Evolutionary conservation across 2,113 vertebrate genomes (phyloP).

Genomic region (Erythrocercus mccallii): DNA sequence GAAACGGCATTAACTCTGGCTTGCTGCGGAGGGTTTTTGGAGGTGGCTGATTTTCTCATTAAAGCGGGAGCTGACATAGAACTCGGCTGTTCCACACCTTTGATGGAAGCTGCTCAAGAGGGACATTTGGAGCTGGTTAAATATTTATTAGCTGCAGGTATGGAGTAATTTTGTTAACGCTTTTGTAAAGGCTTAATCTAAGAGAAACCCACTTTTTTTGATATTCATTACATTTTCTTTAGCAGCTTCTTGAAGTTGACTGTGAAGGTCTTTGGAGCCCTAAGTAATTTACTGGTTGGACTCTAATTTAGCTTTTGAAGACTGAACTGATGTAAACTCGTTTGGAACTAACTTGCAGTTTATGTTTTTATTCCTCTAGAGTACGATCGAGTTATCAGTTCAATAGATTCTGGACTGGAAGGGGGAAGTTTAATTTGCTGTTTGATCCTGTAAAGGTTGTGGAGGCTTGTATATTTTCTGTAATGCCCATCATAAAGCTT

Average conservation of each 20-base stretch:
- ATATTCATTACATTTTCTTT: fast-evolving
- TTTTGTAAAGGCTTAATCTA: background rate
- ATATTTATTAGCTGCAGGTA: constrained; percentile 95
- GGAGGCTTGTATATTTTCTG: fast-evolving
- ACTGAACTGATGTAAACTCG: fast-evolving
- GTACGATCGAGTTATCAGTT: background rate
- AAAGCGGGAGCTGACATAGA: constrained; percentile 98
- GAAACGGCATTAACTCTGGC: constrained; percentile 96
- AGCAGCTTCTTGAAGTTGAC: background rate
- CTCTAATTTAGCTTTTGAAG: background rate
- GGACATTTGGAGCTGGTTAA: constrained; percentile 98
- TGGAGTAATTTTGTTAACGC: background rate
- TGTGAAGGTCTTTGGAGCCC: background rate
- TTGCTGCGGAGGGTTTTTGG: constrained; percentile 96
- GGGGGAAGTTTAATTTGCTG: background rate
- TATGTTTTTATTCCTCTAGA: background rate
- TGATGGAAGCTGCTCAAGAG: constrained; percentile 99
- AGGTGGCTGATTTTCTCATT: constrained; percentile 97
- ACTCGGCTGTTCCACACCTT: constrained; percentile 94
- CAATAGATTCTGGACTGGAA: background rate
- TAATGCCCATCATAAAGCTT: background rate
- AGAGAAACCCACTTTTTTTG: fast-evolving
- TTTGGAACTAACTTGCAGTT: background rate
- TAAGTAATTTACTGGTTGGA: background rate
- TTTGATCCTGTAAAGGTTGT: background rate